Evolutionary conservation across 2,888 invertebrate species (phyloP), one percentile per base, ranked within the genome.

Genomic region (Drosophila subquinaria): DNA sequence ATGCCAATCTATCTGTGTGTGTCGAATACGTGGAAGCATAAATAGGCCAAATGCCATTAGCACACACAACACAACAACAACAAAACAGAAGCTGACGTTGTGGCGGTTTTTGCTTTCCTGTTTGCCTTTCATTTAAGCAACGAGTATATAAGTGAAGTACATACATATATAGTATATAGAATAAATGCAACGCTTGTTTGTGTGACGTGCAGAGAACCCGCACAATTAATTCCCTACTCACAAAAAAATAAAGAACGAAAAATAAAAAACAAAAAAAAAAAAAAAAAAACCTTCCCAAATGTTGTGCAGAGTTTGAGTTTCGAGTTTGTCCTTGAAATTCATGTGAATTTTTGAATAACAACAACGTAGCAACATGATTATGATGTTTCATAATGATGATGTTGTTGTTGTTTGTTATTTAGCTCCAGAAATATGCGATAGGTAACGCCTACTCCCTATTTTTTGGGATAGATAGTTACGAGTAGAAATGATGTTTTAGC

Each of bases 41-140:
- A 91, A 82, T 91, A 91, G 91, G 91, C 91, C 91, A 91, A 91
- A 91, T 91, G 91, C 90, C 91, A 91, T 90, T 82, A 91, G 83
- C 88, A 89, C 76, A 75, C 53, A 72, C 33, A 63, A 52, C 20
- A 63, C 17, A 17, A 17, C 17, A 17, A 17, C 17, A 51, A 48
- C 17, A 62, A 48, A 62, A 48, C 40, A 63, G 60, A 63, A 71
- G 63, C 50, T 67, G 77, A 69, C 56, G 71, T 57, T 70, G 81
- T 71, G 81, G 69, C 79, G 73, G 75, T 65, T 75, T 86, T 76
- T 56, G 53, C 75, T 74, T 77, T 74, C 81, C 83, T 85, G 79
- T 79, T 76, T 63, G 63, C 30, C 50, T 42, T 68, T 68, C 67
- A 57, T 56, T 50, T 68, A 27, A 60, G 56, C 36, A 63, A 17